phyloP scores from a whole-genome alignment of 2,888 invertebrate species.

The Nymphalis polychloros region DNA sequence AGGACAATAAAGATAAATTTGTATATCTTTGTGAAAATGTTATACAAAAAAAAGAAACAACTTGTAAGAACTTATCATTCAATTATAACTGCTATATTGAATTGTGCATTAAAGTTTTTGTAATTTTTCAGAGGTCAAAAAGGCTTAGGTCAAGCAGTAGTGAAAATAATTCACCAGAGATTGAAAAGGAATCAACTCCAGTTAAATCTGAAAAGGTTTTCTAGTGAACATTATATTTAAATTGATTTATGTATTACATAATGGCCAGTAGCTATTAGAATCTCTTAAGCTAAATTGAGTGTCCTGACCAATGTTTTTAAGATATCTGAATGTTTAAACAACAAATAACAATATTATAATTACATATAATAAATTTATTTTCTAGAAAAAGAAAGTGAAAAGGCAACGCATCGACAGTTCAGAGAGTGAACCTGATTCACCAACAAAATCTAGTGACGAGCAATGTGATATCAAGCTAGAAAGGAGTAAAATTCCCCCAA shows the following conservation, averaged over 20 bases:
- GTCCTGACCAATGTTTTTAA: too few species aligned
- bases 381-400: constrained; percentile 64
- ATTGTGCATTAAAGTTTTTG: too few species aligned
- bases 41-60: too few species aligned
- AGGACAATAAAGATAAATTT: too few species aligned
- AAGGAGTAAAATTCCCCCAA: constrained; percentile 47
- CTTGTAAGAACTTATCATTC: too few species aligned
- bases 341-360: too few species aligned
- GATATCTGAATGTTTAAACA: not conserved
- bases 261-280: too few species aligned
- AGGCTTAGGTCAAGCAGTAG: constrained; percentile 62
- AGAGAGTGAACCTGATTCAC: constrained; percentile 57
- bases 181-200: constrained; percentile 41
- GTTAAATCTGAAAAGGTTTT: constrained; percentile 42
- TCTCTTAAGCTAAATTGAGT: too few species aligned
- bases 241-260: not conserved
- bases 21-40: too few species aligned
- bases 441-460: constrained; percentile 28
- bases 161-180: constrained; percentile 53
- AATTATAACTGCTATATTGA: too few species aligned
- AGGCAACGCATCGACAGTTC: constrained; percentile 70
- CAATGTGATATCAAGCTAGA: constrained; percentile 49
- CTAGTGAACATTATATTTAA: not conserved
- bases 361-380: constrained; percentile 1
- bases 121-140: constrained; percentile 55